Evolutionary conservation across 2,797 vertebrate species (phyloP), one percentile per base, ranked within the genome.

Genomic region (Scomberomorus guttatus): DNA sequence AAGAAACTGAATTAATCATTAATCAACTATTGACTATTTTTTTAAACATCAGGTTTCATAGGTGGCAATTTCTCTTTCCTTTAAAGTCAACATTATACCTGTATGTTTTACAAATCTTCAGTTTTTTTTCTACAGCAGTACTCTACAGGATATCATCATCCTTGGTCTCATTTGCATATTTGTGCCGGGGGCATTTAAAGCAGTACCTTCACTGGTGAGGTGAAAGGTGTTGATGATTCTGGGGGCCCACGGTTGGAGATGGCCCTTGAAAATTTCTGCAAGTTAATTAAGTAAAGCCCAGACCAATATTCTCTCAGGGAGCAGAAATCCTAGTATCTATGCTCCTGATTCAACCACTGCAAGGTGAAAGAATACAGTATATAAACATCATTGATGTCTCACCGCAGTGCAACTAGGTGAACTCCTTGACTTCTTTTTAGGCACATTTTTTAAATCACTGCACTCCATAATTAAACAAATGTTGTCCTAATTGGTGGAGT

Each of bases 271-370:
- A 70, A 75, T 27, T 74, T 77, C 76, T 81, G 51, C 60, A 72
- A 77, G 61, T 83, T 86, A 73, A 83, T 85, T 84, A 73, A 74
- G 79, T 66, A 75, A 78, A 56, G 55, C 61, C 76, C 27, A 22
- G 48, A 69, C 77, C 54, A 46, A 57, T 42, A 51, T 68, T 77
- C 71, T 79, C 72, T 68, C 37, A 51, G 48, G 51, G 61, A 46
- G 17, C 1, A 39, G 42, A 48, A 65, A 24, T 57, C 44, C 22
- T 32, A 13, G 39, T 42, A 46, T 51, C 46, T 34, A 25, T 3
- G 5, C 15, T 18, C 42, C 27, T 55, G 64, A 56, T 60, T 81
- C 51, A 78, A 70, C 50, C 63, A 55, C 61, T 71, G 55, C 52
- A 78, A 81, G 50, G 60, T 52, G 44, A 81, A 68, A 72, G 5